Evolutionary conservation across 2,113 vertebrate species (phyloP).

Genomic region (Halichoerus grypus): DNA sequence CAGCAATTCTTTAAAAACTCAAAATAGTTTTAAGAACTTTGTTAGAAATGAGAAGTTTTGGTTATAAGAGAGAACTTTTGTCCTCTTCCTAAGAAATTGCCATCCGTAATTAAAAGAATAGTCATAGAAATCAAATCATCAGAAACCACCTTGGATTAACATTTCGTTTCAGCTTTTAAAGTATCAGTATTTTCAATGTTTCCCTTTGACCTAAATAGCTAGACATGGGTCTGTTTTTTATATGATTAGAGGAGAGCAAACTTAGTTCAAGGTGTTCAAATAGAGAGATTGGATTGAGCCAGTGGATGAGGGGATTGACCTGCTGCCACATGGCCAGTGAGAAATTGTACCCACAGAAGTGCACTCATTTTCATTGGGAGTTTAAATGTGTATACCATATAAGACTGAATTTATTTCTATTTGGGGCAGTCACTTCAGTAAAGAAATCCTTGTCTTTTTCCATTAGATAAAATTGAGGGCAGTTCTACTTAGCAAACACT

Average conservation of each 20-base stretch:
- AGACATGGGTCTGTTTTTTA: background rate
- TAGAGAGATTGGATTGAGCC: background rate
- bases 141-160: slow-evolving; percentile 1
- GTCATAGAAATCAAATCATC: slow-evolving; percentile 7
- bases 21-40: slow-evolving; percentile 30
- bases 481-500: background rate
- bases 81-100: slow-evolving; percentile 34
- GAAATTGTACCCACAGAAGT: background rate
- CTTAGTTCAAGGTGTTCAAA: background rate
- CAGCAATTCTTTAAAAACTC: slow-evolving; percentile 34
- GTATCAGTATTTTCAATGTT: background rate
- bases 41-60: background rate
- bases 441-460: slow-evolving; percentile 13
- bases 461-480: background rate
- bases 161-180: slow-evolving; percentile 21
- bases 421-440: background rate
- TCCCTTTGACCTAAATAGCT: background rate
- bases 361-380: background rate
- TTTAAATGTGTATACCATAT: background rate
- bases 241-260: background rate
- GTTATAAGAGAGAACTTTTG: background rate
- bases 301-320: background rate
- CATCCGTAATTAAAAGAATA: background rate
- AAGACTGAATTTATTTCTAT: background rate
- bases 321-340: background rate